Evolutionary conservation across 2,113 vertebrate species (phyloP).

Genomic region (Limanda limanda): DNA sequence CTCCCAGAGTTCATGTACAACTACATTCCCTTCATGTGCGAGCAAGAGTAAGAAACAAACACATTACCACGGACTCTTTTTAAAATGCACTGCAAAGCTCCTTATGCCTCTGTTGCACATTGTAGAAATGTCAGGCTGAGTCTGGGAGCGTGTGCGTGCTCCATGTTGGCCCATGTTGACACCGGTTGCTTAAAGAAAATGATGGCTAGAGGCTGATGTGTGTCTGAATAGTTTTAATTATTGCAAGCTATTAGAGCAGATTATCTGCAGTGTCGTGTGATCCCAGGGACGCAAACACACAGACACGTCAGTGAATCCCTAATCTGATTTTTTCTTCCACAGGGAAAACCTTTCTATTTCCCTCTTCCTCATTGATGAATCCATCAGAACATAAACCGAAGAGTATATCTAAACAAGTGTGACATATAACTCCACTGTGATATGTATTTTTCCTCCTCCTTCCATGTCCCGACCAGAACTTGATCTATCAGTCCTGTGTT

Average conservation of each 20-base stretch:
- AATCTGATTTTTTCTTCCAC: conserved; percentile 51
- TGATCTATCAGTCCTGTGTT: neutral
- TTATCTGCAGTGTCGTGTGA: conserved; percentile 59
- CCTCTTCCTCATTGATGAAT: neutral
- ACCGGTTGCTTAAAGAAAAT: neutral
- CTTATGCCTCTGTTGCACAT: neutral
- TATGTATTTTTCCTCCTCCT: neutral
- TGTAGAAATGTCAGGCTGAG: conserved; percentile 11
- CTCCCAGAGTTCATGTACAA: neutral
- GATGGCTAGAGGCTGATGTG: neutral
- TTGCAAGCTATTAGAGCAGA: conserved; percentile 60
- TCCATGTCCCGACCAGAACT: neutral
- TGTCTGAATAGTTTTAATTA: conserved; percentile 65
- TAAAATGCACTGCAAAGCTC: conserved; percentile 31
- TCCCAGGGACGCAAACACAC: conserved; percentile 35
- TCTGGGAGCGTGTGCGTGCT: neutral
- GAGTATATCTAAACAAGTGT: neutral
- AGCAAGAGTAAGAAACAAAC: conserved; percentile 28
- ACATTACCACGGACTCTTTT: conserved; percentile 19
- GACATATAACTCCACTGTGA: neutral
- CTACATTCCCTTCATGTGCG: conserved; percentile 4
- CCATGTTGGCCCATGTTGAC: conserved; percentile 23
- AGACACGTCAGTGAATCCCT: conserved; percentile 43
- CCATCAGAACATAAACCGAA: neutral
- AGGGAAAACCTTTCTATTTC: conserved; percentile 24